phyloP scores from a whole-genome alignment of 2,888 invertebrate genomes.

The Adelphocoris suturalis region DNA sequence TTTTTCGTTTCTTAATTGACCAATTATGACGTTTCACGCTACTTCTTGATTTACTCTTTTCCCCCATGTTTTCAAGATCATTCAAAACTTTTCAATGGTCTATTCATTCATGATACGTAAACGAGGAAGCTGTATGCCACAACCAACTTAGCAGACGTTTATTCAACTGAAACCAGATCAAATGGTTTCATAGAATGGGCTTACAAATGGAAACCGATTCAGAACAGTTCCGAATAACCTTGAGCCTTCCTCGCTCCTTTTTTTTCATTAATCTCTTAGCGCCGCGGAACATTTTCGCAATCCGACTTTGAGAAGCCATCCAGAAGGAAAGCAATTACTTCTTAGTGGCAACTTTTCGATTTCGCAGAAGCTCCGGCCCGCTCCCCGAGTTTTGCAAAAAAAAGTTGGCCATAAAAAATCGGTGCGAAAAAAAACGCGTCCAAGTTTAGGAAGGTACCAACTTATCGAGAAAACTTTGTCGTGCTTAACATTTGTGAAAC shows the following conservation, averaged over 20 bases:
- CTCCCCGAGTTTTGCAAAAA: not conserved
- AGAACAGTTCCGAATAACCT: not conserved
- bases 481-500: too few relatives aligned
- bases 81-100: too few relatives aligned
- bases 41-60: too few relatives aligned
- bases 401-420: not conserved
- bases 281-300: not conserved
- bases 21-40: too few relatives aligned
- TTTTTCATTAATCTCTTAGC: not conserved
- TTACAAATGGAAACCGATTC: not conserved
- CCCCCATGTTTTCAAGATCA: too few relatives aligned
- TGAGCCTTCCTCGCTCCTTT: not conserved
- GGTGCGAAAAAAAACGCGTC: not conserved
- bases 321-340: not conserved
- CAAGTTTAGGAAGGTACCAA: not conserved
- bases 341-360: not conserved
- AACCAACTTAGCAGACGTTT: too few relatives aligned
- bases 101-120: too few relatives aligned
- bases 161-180: too few relatives aligned
- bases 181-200: not conserved
- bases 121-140: too few relatives aligned
- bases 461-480: too few relatives aligned
- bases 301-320: not conserved
- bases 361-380: not conserved
- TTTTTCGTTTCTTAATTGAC: too few relatives aligned